These are phyloP conservation scores for Lutraria rhynchaena DNA, from an alignment of 1,140 invertebrate species.

Conservation along the genomic window DNA sequence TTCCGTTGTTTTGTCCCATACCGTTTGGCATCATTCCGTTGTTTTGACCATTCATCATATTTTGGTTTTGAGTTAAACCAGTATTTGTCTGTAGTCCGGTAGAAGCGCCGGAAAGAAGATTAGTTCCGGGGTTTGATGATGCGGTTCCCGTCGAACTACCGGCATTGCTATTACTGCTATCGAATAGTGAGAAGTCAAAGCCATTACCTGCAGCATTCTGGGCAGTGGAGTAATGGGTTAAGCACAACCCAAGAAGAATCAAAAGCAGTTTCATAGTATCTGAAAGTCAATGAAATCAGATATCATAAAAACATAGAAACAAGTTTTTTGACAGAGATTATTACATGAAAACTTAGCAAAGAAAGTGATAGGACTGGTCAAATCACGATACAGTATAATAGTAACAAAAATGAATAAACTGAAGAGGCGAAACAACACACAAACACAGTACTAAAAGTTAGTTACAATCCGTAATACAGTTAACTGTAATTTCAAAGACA, in stretches of 20 bases:
- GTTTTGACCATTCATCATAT: constrained; percentile 7
- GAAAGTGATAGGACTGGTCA: too few species aligned
- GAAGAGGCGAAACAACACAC: too few species aligned
- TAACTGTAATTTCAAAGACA: too few species aligned
- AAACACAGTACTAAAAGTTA: too few species aligned
- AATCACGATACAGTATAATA: too few species aligned
- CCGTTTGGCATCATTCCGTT: constrained; percentile 11
- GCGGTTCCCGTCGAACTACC: not conserved
- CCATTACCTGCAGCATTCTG: not conserved
- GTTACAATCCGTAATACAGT: too few species aligned
- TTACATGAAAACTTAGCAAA: too few species aligned
- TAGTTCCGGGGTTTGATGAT: not conserved
- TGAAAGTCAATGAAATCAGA: not conserved
- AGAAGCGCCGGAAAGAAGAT: not conserved
- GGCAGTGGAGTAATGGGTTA: not conserved
- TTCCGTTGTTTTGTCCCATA: too few species aligned
- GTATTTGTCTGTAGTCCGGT: constrained; percentile 14
- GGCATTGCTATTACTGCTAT: not conserved
- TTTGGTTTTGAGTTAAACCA: constrained; percentile 2
- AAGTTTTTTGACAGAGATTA: too few species aligned
- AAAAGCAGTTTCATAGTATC: not conserved
- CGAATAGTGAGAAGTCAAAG: not conserved
- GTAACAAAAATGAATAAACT: too few species aligned
- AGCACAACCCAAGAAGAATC: not conserved
- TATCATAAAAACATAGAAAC: too few species aligned